A percentile compares a stretch with the other conserved stretches of the same genome.
Evolutionary conservation across 2,113 vertebrate species (phyloP).

Genomic region (Gallinago jamesoni): DNA sequence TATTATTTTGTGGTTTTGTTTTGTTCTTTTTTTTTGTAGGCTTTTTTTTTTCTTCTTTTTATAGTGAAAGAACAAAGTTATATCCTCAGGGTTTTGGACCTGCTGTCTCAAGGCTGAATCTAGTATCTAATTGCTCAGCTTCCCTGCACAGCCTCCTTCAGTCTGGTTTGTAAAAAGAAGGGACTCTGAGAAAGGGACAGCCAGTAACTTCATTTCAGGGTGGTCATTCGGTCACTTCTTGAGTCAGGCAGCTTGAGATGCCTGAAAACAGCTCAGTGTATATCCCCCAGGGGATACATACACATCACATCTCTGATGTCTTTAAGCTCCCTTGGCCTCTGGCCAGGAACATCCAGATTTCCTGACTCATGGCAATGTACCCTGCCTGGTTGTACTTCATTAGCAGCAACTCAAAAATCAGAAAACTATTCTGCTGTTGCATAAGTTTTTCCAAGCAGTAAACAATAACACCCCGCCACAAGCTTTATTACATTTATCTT

Average conservation of each 20-base stretch:
- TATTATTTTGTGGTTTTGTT: not conserved
- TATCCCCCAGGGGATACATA: not conserved
- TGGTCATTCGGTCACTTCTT: not conserved
- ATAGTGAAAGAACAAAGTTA: not conserved
- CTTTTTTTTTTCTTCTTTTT: not conserved
- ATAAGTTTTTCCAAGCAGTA: conserved; percentile 40
- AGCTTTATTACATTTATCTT: conserved; percentile 41
- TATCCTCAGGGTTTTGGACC: not conserved
- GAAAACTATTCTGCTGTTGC: conserved; percentile 4
- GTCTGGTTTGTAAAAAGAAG: not conserved
- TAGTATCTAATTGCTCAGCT: not conserved
- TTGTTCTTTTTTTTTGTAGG: not conserved
- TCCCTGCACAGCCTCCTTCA: not conserved
- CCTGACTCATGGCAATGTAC: conserved; percentile 38
- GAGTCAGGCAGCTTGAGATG: not conserved
- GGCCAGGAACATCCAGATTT: conserved; percentile 39
- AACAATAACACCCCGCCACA: conserved; percentile 51
- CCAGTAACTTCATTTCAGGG: not conserved
- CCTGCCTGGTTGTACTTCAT: conserved; percentile 29
- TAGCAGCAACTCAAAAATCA: conserved; percentile 32
- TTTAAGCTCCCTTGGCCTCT: not conserved
- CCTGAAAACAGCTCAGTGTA: not conserved
- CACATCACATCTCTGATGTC: not conserved
- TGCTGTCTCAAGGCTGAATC: not conserved
- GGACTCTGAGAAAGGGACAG: not conserved